phyloP scores from a whole-genome alignment of 1,140 invertebrate species.

The Bombus polaris region DNA sequence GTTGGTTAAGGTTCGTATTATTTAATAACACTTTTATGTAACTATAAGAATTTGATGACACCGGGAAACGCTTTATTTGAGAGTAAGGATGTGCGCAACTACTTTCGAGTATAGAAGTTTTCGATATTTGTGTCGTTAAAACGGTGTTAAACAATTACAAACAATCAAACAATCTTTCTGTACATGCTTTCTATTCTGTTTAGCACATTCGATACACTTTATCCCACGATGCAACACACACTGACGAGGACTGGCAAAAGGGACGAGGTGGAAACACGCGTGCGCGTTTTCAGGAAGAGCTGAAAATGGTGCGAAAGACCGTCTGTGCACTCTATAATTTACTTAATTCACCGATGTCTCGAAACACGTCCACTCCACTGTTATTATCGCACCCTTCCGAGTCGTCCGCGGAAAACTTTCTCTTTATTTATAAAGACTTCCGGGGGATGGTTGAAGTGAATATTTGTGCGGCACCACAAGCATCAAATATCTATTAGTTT shows the following conservation, averaged over 20 bases:
- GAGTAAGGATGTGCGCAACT: too few relatives aligned
- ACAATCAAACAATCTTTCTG: too few relatives aligned
- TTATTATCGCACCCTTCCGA: background rate
- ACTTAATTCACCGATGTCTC: background rate
- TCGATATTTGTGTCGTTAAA: too few relatives aligned
- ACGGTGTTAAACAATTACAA: too few relatives aligned
- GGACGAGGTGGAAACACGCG: fast-evolving
- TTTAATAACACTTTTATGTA: too few relatives aligned
- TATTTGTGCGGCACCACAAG: background rate
- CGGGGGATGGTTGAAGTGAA: background rate
- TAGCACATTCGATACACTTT: background rate
- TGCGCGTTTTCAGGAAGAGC: background rate
- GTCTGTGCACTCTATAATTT: background rate
- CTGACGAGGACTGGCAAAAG: background rate
- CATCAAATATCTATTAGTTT: background rate
- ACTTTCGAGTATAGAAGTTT: too few relatives aligned
- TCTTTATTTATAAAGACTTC: background rate
- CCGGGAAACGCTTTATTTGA: too few relatives aligned
- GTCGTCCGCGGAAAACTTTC: background rate
- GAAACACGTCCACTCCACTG: background rate
- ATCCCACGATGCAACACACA: background rate
- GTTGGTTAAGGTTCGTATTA: too few relatives aligned
- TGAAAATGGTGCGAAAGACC: background rate
- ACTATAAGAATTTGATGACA: too few relatives aligned
- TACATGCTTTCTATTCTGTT: too few relatives aligned